These are phyloP conservation scores for Noctua fimbriata DNA, from an alignment of 2,888 invertebrate species.

Conservation along the genomic window DNA sequence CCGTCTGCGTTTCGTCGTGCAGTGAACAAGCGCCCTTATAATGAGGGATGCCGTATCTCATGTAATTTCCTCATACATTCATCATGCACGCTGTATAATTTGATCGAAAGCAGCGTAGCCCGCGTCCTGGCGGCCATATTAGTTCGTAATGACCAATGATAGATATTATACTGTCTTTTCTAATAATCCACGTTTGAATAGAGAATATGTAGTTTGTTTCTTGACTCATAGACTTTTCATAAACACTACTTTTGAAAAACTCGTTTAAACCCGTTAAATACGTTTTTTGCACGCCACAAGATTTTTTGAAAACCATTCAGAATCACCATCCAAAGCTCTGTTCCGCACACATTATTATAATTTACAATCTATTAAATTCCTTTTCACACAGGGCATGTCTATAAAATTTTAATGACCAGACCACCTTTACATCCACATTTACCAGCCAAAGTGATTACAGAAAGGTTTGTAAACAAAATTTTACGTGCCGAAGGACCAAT, in stretches of 20 bases:
- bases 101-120: conserved; percentile 85
- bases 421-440: conserved; percentile 52
- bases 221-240: not conserved
- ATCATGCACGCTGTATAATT: conserved; percentile 83
- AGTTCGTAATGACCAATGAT: conserved; percentile 72
- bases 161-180: conserved; percentile 57
- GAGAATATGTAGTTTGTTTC: not conserved
- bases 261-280: not conserved
- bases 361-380: conserved; percentile 56
- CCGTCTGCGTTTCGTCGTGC: conserved; percentile 17
- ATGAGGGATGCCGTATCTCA: conserved; percentile 53
- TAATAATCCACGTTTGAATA: conserved; percentile 51
- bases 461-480: conserved; percentile 60
- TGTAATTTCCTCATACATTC: conserved; percentile 74
- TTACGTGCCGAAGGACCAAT: conserved; percentile 64
- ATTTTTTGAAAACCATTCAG: not conserved
- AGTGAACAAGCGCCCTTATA: conserved; percentile 57
- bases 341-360: conserved; percentile 40
- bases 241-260: not conserved
- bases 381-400: conserved; percentile 24
- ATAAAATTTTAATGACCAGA: conserved; percentile 58
- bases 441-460: conserved; percentile 58
- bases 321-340: conserved; percentile 12
- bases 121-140: conserved; percentile 77
- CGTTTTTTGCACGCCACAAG: not conserved